Percentiles rank a stretch among this genome's conserved stretches.
Evolutionary conservation across 2,888 invertebrate genomes (phyloP).

Genomic region (Scaptomyza cyrtandrae): DNA sequence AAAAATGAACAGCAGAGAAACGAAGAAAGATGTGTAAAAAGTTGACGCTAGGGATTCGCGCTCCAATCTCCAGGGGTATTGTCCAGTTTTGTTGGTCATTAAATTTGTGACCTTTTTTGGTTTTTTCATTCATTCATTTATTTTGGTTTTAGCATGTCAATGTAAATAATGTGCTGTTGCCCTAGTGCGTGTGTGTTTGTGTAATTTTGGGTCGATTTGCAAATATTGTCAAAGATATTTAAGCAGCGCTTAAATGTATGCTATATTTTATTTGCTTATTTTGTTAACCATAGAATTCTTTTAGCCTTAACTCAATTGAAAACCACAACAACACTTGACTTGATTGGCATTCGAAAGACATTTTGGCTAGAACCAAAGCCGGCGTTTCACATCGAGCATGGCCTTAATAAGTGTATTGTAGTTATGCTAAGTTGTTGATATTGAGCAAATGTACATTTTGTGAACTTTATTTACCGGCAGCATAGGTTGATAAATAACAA

Average conservation of each 20-base stretch:
- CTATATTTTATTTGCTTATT: constrained; percentile 21
- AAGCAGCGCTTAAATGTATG: constrained; percentile 9
- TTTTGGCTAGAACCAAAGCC: constrained; percentile 10
- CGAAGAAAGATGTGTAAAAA: constrained; percentile 40
- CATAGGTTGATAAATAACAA: constrained; percentile 25
- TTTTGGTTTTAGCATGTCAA: constrained; percentile 37
- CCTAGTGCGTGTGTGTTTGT: constrained; percentile 1
- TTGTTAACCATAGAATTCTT: constrained; percentile 1
- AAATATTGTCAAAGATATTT: constrained; percentile 47
- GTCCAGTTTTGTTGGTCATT: constrained; percentile 64
- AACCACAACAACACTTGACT: constrained; percentile 20
- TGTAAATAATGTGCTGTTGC: constrained; percentile 70
- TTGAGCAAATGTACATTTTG: constrained; percentile 11
- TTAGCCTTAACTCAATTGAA: neutral
- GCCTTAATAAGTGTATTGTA: constrained; percentile 27
- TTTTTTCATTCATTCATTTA: neutral
- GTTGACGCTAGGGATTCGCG: constrained; percentile 33
- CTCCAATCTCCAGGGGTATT: constrained; percentile 46
- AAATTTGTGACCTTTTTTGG: constrained; percentile 57
- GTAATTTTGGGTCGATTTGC: constrained; percentile 37
- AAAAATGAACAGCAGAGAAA: constrained; percentile 41
- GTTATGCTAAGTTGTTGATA: constrained; percentile 9
- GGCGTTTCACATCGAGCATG: constrained; percentile 5
- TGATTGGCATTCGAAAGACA: constrained; percentile 40
- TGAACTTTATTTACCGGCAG: constrained; percentile 34